Evolutionary conservation across 2,113 vertebrate species (phyloP).

Genomic region (Mionectes macconnelli): DNA sequence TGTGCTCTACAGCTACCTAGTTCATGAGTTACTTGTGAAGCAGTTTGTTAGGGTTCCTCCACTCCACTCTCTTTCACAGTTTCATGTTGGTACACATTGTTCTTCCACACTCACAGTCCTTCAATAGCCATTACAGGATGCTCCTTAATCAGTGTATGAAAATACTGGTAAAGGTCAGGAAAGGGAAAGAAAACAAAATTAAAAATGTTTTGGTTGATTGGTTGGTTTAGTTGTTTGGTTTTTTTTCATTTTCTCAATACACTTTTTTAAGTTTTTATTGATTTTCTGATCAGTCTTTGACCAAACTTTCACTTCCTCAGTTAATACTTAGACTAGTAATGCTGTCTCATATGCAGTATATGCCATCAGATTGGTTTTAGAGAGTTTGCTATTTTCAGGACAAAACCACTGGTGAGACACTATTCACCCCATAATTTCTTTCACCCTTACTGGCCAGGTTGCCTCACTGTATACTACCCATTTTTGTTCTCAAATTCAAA

Average conservation of each 20-base stretch:
- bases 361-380: background rate
- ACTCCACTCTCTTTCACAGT: background rate
- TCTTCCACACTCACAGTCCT: background rate
- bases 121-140: background rate
- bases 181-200: background rate
- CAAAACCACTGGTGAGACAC: background rate
- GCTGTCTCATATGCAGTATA: background rate
- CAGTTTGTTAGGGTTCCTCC: background rate
- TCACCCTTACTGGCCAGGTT: background rate
- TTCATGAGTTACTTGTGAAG: background rate
- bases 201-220: background rate
- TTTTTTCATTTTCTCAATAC: background rate
- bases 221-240: background rate
- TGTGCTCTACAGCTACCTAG: background rate
- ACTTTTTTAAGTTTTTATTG: background rate
- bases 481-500: background rate
- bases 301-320: background rate
- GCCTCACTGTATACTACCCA: background rate
- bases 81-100: background rate
- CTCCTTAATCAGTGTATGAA: background rate
- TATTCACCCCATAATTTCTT: background rate
- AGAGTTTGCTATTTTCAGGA: background rate
- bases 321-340: background rate
- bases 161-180: background rate
- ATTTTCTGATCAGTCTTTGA: background rate